phyloP scores from a whole-genome alignment of 2,797 vertebrate species.

The Mycteria americana region DNA sequence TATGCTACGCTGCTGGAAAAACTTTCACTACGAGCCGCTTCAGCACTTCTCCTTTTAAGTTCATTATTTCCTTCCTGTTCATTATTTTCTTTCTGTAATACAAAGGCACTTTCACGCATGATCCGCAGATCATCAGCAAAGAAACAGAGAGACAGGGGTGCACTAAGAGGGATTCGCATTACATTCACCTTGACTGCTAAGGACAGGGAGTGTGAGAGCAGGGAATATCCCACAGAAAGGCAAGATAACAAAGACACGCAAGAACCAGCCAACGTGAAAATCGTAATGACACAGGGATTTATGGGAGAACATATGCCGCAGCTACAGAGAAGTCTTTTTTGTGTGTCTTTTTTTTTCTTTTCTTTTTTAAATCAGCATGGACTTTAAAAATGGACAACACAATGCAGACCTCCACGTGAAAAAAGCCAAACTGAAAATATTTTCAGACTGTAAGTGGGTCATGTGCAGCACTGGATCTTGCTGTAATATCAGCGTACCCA shows the following conservation, averaged over 20 bases:
- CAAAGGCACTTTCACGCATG: background rate
- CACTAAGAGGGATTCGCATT: background rate
- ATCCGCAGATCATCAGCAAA: background rate
- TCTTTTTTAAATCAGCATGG: background rate
- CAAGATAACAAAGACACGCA: background rate
- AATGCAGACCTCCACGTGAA: rapidly evolving
- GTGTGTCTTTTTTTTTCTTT: too few relatives aligned
- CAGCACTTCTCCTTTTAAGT: background rate
- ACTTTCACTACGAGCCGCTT: background rate
- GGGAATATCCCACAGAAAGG: background rate
- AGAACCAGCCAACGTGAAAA: background rate
- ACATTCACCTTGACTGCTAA: background rate
- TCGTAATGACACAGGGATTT: background rate
- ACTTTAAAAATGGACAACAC: background rate
- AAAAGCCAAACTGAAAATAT: background rate
- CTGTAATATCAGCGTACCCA: rapidly evolving
- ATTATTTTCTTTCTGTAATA: background rate
- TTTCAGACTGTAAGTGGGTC: background rate
- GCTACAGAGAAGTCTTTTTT: background rate
- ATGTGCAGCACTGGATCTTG: background rate
- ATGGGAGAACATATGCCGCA: background rate
- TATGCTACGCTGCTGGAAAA: background rate
- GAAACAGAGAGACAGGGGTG: background rate
- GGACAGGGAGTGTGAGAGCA: background rate
- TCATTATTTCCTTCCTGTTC: background rate